A percentile compares a stretch with the other conserved stretches of the same genome.
These are phyloP conservation scores for Scarus forsteni DNA, from an alignment of 2,797 vertebrate genomes.

Conservation along the genomic window DNA sequence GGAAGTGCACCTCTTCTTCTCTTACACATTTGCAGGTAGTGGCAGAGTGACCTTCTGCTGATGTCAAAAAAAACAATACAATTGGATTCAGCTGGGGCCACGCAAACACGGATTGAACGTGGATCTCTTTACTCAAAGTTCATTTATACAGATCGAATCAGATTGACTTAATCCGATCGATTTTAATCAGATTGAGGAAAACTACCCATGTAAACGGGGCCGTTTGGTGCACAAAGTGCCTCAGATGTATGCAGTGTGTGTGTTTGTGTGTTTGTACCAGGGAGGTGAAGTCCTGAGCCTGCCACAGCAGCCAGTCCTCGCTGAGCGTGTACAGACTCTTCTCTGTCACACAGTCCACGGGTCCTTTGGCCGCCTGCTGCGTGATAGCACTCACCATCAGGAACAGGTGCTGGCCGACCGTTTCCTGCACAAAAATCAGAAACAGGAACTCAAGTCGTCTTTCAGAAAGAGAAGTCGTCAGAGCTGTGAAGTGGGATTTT, in stretches of 20 bases:
- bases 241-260: not conserved
- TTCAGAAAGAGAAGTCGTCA: not conserved
- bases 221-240: not conserved
- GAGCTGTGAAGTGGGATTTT: not conserved
- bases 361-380: constrained; percentile 94
- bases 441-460: not conserved
- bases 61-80: no score
- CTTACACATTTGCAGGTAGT: no score
- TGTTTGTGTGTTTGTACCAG: constrained; percentile 82
- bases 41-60: no score
- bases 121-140: no score
- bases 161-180: no score
- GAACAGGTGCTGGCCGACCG: constrained; percentile 94
- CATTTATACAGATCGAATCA: no score
- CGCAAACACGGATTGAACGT: no score
- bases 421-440: constrained; percentile 85
- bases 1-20: no score
- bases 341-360: constrained; percentile 93
- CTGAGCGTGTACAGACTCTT: constrained; percentile 96
- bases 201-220: no score
- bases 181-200: no score
- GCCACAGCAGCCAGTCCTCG: constrained; percentile 97
- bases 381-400: constrained; percentile 91
- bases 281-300: constrained; percentile 91
- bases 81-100: no score